Conservation (phyloP, 2,113 vertebrate species). For the Benthochromis sp. region DNA sequence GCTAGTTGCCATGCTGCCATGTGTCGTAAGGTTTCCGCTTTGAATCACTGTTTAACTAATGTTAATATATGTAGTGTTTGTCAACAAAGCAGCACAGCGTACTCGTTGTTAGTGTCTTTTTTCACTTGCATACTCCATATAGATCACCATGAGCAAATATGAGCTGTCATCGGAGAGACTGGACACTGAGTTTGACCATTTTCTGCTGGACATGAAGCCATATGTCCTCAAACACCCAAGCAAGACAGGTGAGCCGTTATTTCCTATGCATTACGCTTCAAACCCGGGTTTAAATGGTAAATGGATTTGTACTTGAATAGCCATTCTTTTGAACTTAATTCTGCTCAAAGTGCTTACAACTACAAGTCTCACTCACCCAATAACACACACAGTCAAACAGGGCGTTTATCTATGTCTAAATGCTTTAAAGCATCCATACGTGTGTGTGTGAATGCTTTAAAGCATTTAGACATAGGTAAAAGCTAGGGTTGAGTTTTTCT, state of each 20-base stretch:
- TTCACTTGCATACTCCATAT: not conserved
- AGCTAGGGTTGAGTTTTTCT: not conserved
- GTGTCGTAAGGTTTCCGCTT: not conserved
- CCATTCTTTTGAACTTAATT: not conserved
- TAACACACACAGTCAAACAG: not conserved
- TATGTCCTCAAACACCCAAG: constrained; percentile 78
- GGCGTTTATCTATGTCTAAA: not conserved
- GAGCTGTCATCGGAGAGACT: constrained; percentile 77
- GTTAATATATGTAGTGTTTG: not conserved
- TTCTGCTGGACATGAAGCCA: constrained; percentile 87
- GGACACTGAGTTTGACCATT: constrained; percentile 85
- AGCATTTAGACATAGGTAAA: not conserved
- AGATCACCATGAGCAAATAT: constrained; percentile 70
- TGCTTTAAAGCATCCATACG: not conserved
- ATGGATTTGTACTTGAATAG: not conserved
- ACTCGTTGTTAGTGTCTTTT: not conserved
- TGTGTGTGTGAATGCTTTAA: not conserved
- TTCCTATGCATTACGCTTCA: not conserved
- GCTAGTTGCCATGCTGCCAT: not conserved
- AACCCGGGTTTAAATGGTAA: not conserved
- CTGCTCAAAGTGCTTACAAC: not conserved
- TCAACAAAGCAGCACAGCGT: not conserved
- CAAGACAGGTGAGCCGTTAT: constrained; percentile 74
- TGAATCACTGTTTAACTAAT: not conserved
- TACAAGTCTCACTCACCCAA: not conserved